These are phyloP conservation scores for Sphaeridia pumilis DNA, from an alignment of 2,888 invertebrate species.

Conservation along the genomic window DNA sequence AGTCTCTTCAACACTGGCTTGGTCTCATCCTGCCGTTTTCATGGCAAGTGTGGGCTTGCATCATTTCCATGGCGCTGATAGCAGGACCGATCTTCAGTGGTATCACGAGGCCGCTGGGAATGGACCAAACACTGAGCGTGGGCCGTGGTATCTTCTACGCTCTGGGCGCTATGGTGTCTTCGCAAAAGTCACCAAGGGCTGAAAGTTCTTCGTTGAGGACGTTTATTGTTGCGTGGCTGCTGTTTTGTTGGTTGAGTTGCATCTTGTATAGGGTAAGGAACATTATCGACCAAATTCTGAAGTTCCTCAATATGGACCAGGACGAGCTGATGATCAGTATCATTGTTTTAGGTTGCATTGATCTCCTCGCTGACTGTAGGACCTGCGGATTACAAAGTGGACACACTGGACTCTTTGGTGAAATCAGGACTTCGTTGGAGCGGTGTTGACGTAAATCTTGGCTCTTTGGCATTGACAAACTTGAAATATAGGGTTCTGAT, in stretches of 20 bases:
- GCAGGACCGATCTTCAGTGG: slow-evolving; percentile 31
- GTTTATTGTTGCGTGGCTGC: slow-evolving; percentile 31
- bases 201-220: slow-evolving; percentile 28
- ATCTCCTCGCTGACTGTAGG: slow-evolving; percentile 34
- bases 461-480: neutral
- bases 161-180: slow-evolving; percentile 26
- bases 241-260: slow-evolving; percentile 34
- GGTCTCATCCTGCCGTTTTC: slow-evolving; percentile 34
- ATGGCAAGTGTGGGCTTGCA: slow-evolving; percentile 36
- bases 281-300: neutral
- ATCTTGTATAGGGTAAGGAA: slow-evolving; percentile 28
- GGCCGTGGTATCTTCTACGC: slow-evolving; percentile 33
- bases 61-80: slow-evolving; percentile 32
- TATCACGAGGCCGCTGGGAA: slow-evolving; percentile 29
- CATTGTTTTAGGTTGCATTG: slow-evolving; percentile 20
- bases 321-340: neutral
- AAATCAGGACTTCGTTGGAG: slow-evolving; percentile 33
- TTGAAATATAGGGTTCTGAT: neutral
- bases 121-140: slow-evolving; percentile 26
- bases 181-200: slow-evolving; percentile 28
- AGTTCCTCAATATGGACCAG: neutral
- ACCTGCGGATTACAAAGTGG: slow-evolving; percentile 26
- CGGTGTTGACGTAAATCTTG: slow-evolving; percentile 20
- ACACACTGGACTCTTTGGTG: slow-evolving; percentile 23
- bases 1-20: slow-evolving; percentile 33